These are phyloP conservation scores for Zeuzera pyrina DNA, from an alignment of 2,888 invertebrate genomes.

Conservation along the genomic window DNA sequence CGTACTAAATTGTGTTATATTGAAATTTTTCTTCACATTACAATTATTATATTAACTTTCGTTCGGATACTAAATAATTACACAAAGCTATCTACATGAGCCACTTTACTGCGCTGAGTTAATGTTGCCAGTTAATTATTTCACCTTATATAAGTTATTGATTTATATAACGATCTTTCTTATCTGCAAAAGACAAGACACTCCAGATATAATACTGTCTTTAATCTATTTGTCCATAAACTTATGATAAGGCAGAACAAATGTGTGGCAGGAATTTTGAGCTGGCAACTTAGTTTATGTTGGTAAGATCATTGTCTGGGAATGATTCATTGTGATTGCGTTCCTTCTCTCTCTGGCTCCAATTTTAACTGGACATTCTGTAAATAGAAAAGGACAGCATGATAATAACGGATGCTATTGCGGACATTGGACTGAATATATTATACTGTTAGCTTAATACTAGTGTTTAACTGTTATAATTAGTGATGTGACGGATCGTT, in stretches of 20 bases:
- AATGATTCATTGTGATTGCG: conserved; percentile 64
- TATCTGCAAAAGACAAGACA: no score
- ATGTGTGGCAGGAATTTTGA: no score
- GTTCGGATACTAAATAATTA: conserved; percentile 67
- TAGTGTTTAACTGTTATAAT: no score
- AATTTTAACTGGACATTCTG: conserved; percentile 52
- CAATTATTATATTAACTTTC: conserved; percentile 26
- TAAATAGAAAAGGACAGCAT: conserved; percentile 18
- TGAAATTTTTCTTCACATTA: conserved; percentile 24
- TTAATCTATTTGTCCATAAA: no score
- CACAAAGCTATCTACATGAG: conserved; percentile 73
- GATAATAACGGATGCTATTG: no score
- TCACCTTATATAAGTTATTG: no score
- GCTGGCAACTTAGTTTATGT: conserved; percentile 41
- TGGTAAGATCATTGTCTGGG: conserved; percentile 50
- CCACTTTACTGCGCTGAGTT: conserved; percentile 40
- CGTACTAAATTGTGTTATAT: conserved; percentile 19
- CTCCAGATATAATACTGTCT: no score
- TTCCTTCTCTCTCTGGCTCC: conserved; percentile 47
- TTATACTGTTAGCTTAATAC: no score
- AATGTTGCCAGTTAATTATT: conserved; percentile 22
- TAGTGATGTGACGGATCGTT: no score
- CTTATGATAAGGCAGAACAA: no score
- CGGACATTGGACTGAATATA: no score
- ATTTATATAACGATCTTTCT: no score